Evolutionary conservation across 2,797 vertebrate species (phyloP), one percentile per base, ranked within the genome.

Genomic region (Anguilla marmorata): DNA sequence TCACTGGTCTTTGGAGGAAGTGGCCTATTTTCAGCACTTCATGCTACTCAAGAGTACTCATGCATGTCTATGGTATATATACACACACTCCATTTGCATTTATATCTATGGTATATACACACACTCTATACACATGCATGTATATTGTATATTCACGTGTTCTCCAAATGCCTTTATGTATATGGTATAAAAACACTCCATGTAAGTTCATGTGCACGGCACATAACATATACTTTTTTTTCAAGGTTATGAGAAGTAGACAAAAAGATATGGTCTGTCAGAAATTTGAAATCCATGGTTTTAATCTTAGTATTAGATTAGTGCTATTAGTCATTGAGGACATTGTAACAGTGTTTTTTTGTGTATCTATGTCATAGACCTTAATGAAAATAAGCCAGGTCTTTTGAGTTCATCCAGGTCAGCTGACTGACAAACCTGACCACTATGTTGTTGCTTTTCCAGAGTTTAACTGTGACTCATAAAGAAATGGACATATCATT

Each of bases 1-100:
- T 91, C 92, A 87, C 84, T 0, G 74, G 89, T 92, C 89, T 92
- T 91, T 89, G 88, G 90, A 90, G 90, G 91, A 86, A 87, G 90
- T 89, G 89, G 91, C 86, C 92, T 88, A 91, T 93, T 91, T 93
- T 90, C 91, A 93, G 85, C 60, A 41, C 37, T 37, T n/a, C 54
- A 37, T 14, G 54, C 11, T n/a, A 24, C 37, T 37, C 24, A 37
- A 24, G 3, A 48, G 37, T 45, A 86, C 27, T 7, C 33, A 45
- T 66, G 45, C 21, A 33, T 30, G 50, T 66, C 41, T 27, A 9
- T 58, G 33, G 9, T 37, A 52, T 1, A 72, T 30, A 30, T 11
- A 56, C 14, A 14, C 12, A 56, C 12, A 14, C 54, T 56, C 54
- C 9, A 56, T 56, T 12, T 56, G 54, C 12, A 56, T 56, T 56